Percentiles rank a stretch among this genome's conserved stretches.
Conservation (phyloP, 2,113 vertebrate genomes). For the Thomomys bottae region DNA sequence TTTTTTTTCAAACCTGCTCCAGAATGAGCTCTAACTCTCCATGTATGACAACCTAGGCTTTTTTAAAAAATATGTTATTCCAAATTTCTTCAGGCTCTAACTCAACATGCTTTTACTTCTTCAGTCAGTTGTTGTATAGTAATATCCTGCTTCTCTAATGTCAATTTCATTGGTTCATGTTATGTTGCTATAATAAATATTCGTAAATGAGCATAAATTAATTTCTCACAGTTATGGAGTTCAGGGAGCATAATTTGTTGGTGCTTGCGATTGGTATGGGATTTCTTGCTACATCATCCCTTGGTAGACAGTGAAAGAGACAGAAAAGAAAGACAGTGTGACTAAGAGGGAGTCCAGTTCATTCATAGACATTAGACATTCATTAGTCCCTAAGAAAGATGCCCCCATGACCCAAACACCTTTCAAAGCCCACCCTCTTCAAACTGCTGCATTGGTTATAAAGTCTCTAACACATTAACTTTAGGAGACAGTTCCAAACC, state of each 20-base stretch:
- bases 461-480: background rate
- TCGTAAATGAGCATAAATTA: background rate
- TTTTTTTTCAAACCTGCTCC: background rate
- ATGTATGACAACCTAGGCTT: background rate
- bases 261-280: background rate
- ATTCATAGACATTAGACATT: background rate
- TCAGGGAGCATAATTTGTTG: background rate
- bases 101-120: background rate
- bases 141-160: background rate
- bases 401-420: background rate
- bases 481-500: background rate
- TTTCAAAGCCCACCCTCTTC: background rate
- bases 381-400: background rate
- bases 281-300: background rate
- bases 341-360: no score
- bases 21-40: background rate
- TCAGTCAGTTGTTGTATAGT: background rate
- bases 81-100: background rate
- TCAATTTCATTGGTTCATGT: background rate
- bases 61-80: background rate
- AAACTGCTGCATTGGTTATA: background rate
- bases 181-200: background rate
- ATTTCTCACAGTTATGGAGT: background rate
- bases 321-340: background rate
- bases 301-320: background rate